Evolutionary conservation across 2,888 invertebrate species (phyloP), one percentile per base, ranked within the genome.

Genomic region (Gisinianus flammeolus): DNA sequence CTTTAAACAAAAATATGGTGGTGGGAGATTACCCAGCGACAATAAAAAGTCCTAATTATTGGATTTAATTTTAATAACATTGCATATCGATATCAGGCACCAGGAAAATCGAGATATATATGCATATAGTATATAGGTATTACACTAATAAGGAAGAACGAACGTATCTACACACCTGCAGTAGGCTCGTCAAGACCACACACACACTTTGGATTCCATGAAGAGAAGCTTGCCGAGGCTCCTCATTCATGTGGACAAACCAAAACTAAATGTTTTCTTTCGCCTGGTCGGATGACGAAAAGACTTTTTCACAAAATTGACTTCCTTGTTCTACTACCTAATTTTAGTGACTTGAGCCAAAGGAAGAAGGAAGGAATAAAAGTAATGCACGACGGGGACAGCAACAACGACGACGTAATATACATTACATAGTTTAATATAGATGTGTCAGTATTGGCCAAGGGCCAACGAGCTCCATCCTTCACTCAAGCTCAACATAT

Each of bases 291-390:
- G 74, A 74, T 66, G 74, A 74, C 66, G 74, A 19, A n/a, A 73
- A 33, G 35, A 67, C 8, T 22, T n/a, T 67, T 33, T 68, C 68
- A 68, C 67, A n/a, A 70, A 26, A 72, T 30, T 66, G 58, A 80
- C 80, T 80, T 80, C 80, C 80, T 75, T 78, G 80, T 80, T 78
- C 80, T 73, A 62, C 74, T 75, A 71, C 80, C 80, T 78, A 80
- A 78, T 80, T 80, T 78, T 80, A 80, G 80, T 74, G 78, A 70
- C 73, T 64, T 75, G 78, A 74, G 78, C 74, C 74, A 75, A 73
- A 66, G 24, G 44, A 62, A 70, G 69, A 62, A 33, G 70, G 75
- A 69, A 58, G 70, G 76, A 62, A 76, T 28, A 62, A 76, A 70
- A 76, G 69, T 76, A 64, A 56, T 64, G 64, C 28, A 64, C 64